These are phyloP conservation scores for Echiichthys vipera DNA, from an alignment of 2,797 vertebrate species.

Conservation along the genomic window DNA sequence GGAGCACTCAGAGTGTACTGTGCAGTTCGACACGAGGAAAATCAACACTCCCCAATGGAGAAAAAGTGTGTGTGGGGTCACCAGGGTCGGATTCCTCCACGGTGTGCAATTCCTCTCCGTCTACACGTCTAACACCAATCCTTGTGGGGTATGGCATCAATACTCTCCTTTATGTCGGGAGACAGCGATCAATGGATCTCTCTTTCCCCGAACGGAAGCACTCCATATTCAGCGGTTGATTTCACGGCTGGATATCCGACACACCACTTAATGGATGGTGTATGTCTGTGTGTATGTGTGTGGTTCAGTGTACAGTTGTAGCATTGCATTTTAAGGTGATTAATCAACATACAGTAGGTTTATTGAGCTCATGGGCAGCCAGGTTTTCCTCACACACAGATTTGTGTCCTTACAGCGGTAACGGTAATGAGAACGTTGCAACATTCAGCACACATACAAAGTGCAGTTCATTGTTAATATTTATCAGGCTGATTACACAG, in stretches of 20 bases:
- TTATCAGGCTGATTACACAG: constrained; percentile 3
- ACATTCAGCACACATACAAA: neutral
- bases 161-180: constrained; percentile 76
- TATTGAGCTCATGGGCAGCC: constrained; percentile 40
- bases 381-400: constrained; percentile 18
- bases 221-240: constrained; percentile 79
- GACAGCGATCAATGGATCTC: constrained; percentile 77
- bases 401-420: constrained; percentile 27
- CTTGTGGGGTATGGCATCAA: constrained; percentile 72
- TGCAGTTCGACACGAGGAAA: constrained; percentile 22
- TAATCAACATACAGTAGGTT: constrained; percentile 61
- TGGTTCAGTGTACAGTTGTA: constrained; percentile 39
- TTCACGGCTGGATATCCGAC: constrained; percentile 77
- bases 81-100: constrained; percentile 51
- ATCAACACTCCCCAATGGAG: constrained; percentile 1
- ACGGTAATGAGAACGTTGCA: constrained; percentile 34
- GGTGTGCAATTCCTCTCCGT: constrained; percentile 53
- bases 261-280: constrained; percentile 73
- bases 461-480: neutral
- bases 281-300: constrained; percentile 21
- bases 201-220: constrained; percentile 75
- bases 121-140: constrained; percentile 57
- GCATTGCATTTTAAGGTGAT: constrained; percentile 64
- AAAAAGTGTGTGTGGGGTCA: constrained; percentile 20
- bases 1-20: neutral